Percentiles rank a stretch among this genome's conserved stretches.
phyloP scores from a whole-genome alignment of 2,113 vertebrate species.

The Phocoena sinus region DNA sequence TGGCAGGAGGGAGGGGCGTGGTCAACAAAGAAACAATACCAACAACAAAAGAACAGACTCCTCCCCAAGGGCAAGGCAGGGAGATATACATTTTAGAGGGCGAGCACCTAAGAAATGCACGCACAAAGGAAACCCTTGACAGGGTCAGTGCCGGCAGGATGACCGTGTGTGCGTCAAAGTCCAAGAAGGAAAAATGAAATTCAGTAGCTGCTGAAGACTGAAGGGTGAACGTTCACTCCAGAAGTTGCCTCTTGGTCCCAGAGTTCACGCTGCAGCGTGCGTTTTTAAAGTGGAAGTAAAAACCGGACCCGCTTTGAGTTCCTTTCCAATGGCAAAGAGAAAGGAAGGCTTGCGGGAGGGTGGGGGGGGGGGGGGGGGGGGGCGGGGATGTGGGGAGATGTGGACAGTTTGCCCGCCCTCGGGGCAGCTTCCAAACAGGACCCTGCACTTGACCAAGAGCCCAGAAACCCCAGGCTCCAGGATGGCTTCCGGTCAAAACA shows the following conservation, averaged over 20 bases:
- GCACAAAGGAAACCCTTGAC: fast-evolving
- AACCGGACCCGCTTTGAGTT: background rate
- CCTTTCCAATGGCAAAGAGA: background rate
- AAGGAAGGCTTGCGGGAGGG: background rate
- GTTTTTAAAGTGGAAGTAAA: background rate
- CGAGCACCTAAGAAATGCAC: fast-evolving
- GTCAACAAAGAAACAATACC: background rate
- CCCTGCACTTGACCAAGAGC: background rate
- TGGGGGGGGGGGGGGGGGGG: too few relatives aligned
- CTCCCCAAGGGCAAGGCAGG: background rate
- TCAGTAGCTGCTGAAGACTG: fast-evolving
- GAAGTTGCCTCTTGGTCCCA: background rate
- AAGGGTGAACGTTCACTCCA: background rate
- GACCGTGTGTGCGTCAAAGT: background rate
- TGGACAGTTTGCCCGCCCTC: fast-evolving
- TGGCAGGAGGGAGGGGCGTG: fast-evolving
- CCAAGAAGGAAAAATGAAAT: background rate
- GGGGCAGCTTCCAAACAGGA: background rate
- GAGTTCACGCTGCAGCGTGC: background rate
- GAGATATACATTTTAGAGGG: background rate
- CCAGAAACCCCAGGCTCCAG: background rate
- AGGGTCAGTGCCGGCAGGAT: fast-evolving
- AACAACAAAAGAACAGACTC: background rate
- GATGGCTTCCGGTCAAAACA: background rate
- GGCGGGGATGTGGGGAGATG: fast-evolving